Conservation (phyloP, 2,888 invertebrate genomes). For the Cephus sareptanus region DNA sequence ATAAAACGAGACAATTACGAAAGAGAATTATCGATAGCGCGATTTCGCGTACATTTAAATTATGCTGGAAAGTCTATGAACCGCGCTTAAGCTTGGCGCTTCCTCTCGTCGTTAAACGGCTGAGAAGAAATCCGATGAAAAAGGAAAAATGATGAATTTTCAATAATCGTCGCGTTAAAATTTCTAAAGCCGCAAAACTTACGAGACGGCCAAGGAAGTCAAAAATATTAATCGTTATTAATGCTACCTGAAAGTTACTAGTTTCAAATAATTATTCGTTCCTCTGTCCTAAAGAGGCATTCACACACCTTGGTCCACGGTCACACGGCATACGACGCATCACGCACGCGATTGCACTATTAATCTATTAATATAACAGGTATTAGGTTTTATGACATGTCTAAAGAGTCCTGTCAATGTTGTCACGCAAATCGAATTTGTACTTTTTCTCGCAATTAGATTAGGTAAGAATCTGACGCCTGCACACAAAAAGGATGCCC, state of each 20-base stretch:
- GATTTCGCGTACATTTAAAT: not conserved
- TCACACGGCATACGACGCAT: slow-evolving; percentile 53
- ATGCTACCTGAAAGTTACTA: slow-evolving; percentile 39
- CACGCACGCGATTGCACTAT: slow-evolving; percentile 62
- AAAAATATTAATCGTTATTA: slow-evolving; percentile 39
- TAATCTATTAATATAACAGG: slow-evolving; percentile 61
- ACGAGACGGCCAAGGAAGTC: slow-evolving; percentile 42
- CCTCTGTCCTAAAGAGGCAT: slow-evolving; percentile 45
- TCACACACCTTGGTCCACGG: slow-evolving; percentile 61
- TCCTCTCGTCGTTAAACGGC: not conserved
- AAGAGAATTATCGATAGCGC: not conserved
- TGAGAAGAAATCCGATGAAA: not conserved
- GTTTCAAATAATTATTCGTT: slow-evolving; percentile 45
- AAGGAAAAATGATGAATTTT: not conserved
- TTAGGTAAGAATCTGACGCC: slow-evolving; percentile 50
- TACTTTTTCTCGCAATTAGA: slow-evolving; percentile 53
- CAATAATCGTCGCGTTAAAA: slow-evolving; percentile 31
- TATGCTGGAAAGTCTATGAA: not conserved
- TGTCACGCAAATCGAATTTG: slow-evolving; percentile 62
- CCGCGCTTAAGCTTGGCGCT: not conserved
- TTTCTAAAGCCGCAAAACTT: slow-evolving; percentile 33
- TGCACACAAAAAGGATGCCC: slow-evolving; percentile 40
- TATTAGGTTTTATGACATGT: slow-evolving; percentile 53
- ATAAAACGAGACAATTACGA: not conserved
- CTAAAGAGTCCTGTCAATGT: slow-evolving; percentile 54